Evolutionary conservation across 2,888 invertebrate species (phyloP), one percentile per base, ranked within the genome.

Genomic region (Coelinius sp.): DNA sequence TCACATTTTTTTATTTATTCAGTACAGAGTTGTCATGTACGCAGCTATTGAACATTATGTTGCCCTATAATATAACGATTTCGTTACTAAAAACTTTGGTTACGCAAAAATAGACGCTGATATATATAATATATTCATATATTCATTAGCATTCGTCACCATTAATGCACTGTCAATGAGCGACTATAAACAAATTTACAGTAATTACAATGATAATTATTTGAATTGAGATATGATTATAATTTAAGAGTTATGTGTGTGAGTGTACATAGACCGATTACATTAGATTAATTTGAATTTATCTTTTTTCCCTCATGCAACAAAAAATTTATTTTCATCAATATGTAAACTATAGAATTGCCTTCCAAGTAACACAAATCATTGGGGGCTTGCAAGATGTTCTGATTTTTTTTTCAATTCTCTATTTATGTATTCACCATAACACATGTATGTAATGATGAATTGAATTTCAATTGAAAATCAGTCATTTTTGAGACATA

Each of bases 91-190:
- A 78, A 84, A 84, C 85, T 85, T 85, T 85, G 85, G 85, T 85
- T 86, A 85, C 84, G 85, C 82, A 86, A 86, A 86, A 86, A 86
- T 85, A 85, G 84, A 86, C 81, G 83, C 78, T 78, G 78, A 79
- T 77, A 76, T 78, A 78, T 73, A 71, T 75, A 62, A 69, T 73
- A 44, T 72, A 49, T 67, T 65, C 67, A 35, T 38, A 66, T 71
- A 12, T 25, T 52, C 31, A 56, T 31, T 41, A 53, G 49, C 52
- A 71, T 38, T 68, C 44, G 63, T 70, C 73, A 67, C 73, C 67
- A 44, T 69, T 67, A 56, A 38, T 62, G 71, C 65, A 62, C 56
- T 66, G 65, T 74, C 70, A 67, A 71, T 75, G 72, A 69, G 71
- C 73, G 77, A 68, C 81, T 85, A 85, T 85, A 74, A 82, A 85